A percentile compares a stretch with the other conserved stretches of the same genome.
Conservation (phyloP, 2,888 invertebrate species). For the Arge pagana region DNA sequence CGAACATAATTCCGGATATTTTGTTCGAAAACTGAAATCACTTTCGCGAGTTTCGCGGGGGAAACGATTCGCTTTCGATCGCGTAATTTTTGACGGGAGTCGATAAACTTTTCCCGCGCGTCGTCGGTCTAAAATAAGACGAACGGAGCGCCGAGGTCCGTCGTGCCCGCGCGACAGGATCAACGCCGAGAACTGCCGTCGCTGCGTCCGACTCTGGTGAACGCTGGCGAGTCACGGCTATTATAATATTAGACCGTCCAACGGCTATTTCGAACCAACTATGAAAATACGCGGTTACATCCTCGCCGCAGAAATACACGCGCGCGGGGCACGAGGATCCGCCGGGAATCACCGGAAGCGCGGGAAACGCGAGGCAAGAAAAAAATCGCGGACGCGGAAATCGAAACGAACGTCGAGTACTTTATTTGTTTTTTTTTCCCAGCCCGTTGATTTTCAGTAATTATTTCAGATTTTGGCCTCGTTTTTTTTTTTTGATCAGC, state of each 20-base stretch:
- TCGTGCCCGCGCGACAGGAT: too few relatives aligned
- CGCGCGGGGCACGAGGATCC: slow-evolving; percentile 2
- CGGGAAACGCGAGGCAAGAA: neutral
- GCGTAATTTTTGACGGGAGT: too few relatives aligned
- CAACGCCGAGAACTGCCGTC: neutral
- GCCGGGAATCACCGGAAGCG: slow-evolving; percentile 32
- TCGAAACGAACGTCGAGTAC: neutral
- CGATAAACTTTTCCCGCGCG: too few relatives aligned
- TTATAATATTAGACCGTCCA: slow-evolving; percentile 52
- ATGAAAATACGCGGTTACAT: slow-evolving; percentile 45
- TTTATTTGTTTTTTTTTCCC: neutral
- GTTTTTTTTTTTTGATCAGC: neutral
- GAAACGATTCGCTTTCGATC: too few relatives aligned
- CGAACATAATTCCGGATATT: too few relatives aligned
- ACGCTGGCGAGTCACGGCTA: slow-evolving; percentile 28
- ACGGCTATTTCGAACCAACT: slow-evolving; percentile 53
- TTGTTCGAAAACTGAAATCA: too few relatives aligned
- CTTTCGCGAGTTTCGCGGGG: too few relatives aligned
- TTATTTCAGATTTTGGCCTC: neutral
- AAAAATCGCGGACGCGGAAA: too few relatives aligned
- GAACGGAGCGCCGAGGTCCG: too few relatives aligned
- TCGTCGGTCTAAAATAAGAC: too few relatives aligned
- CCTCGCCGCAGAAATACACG: slow-evolving; percentile 32
- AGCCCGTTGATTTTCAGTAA: neutral
- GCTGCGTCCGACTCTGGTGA: neutral